Evolutionary conservation across 2,888 invertebrate species (phyloP), one percentile per base, ranked within the genome.

Genomic region (Drosophila neutralis): DNA sequence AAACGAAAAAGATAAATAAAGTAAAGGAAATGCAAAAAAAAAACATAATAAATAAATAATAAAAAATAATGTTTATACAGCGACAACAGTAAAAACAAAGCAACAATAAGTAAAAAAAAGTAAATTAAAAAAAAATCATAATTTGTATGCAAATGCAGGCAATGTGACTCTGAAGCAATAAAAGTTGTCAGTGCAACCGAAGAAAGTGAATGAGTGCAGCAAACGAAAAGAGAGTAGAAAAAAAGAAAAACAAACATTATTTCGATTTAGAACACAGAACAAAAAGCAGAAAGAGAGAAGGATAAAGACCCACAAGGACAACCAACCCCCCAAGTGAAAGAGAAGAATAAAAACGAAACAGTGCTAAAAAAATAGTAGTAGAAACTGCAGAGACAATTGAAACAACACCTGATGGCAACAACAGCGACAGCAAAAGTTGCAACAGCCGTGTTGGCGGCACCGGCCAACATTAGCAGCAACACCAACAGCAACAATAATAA

Each of bases 331-430:
- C 8, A 15, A 45, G 45, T 15, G 21, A 45, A 45, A 8, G 11
- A n/a, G 11, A 6, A 6, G 5, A n/a, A 6, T n/a, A 38, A 57
- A 8, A 49, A 0, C 18, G 10, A 51, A 21, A 52, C 68, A 31
- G 4, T 57, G 56, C 57, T 21, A 21, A 31, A 33, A 33, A 11
- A 38, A 69, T 35, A 18, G 4, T 21, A 6, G 33, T 48, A 29
- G 40, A 35, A 38, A 56, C 15, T 36, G 11, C 27, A 24, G 21
- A 69, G 15, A 27, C 29, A 57, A 56, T 53, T 31, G 15, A 24
- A 45, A 45, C 89, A 76, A 91, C 89, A 80, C 89, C 92, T 90
- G 90, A 91, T 91, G 91, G 92, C 91, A 89, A 87, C 90, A 78
- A 69, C 79, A 75, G 69, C 77, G 75, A 73, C 79, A 71, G 64